These are phyloP conservation scores for Clamator glandarius DNA, from an alignment of 2,797 vertebrate species.

Conservation along the genomic window DNA sequence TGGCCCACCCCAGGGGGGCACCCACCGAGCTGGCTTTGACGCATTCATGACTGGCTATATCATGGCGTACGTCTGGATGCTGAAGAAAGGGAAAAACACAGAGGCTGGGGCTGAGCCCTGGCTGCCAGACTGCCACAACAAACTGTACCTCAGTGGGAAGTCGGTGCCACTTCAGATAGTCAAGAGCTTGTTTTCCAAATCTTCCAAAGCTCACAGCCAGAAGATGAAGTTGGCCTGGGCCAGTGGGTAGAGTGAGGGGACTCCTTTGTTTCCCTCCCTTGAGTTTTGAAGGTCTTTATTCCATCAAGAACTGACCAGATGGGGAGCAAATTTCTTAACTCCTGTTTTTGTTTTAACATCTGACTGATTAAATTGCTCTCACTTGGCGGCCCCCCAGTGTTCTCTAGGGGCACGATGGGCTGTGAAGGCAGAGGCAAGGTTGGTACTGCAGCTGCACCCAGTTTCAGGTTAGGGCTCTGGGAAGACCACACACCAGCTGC, in stretches of 20 bases:
- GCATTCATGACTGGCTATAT: slow-evolving; percentile 98
- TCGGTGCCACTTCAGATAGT: slow-evolving; percentile 89
- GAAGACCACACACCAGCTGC: background rate
- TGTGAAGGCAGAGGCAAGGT: background rate
- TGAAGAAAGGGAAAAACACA: slow-evolving; percentile 55
- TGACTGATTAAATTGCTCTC: slow-evolving; percentile 21
- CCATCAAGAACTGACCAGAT: background rate
- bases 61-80: slow-evolving; percentile 84
- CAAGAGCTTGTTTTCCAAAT: slow-evolving; percentile 93
- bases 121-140: slow-evolving; percentile 88
- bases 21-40: slow-evolving; percentile 94
- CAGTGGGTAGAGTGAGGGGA: slow-evolving; percentile 42
- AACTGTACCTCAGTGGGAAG: slow-evolving; percentile 95
- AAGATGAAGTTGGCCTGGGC: slow-evolving; percentile 91
- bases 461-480: background rate
- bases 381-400: background rate
- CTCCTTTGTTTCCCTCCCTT: background rate
- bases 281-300: background rate
- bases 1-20: slow-evolving; percentile 77
- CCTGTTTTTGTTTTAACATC: background rate
- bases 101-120: slow-evolving; percentile 43
- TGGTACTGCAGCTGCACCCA: background rate
- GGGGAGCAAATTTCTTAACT: background rate
- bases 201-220: slow-evolving; percentile 89
- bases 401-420: background rate